Evolutionary conservation across 2,113 vertebrate genomes (phyloP), one percentile per base, ranked within the genome.

Genomic region (Diadophis punctatus): DNA sequence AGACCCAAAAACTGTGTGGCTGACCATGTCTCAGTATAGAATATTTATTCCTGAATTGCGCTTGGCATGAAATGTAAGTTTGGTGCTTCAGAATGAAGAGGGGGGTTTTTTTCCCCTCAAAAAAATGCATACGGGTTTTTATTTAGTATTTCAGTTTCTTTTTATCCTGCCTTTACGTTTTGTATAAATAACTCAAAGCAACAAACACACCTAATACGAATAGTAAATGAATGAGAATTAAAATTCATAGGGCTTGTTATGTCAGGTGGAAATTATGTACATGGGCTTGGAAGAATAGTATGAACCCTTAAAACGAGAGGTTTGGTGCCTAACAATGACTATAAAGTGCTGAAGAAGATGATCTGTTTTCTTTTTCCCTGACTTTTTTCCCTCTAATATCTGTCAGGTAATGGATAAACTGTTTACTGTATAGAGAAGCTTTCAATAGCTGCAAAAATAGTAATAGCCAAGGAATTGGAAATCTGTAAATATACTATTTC

Each of bases 221-320:
- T 18, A 56, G 46, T 91, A 94, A 95, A 91, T 93, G 49, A 95
- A 93, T 25, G 89, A 93, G 74, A 43, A 58, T 30, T 90, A 93
- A 56, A 27, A 52, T 34, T 88, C 25, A 80, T 11, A 88, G 85
- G 90, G 94, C 92, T 20, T 39, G 80, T 93, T 0, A 0, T 30
- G 91, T 89, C 94, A 46, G 88, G 86, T 89, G 25, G 74, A 27
- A n/a, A 86, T 84, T 84, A 51, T 2, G 11, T 12, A 0, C 58
- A 95, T 95, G 80, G 88, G 90, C 93, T 90, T 7, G 14, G 30
- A 11, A 95, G 46, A 60, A 94, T 0, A 0, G 12, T 92, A 39
- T 5, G 43, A 20, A n/a, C 30, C 93, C 49, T 90, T 93, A 90
- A 91, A 96, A 96, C 93, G 74, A 88, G 74, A 92, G 55, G 85